Conservation (phyloP, 2,113 vertebrate species). For the Poeciliopsis prolifica region DNA sequence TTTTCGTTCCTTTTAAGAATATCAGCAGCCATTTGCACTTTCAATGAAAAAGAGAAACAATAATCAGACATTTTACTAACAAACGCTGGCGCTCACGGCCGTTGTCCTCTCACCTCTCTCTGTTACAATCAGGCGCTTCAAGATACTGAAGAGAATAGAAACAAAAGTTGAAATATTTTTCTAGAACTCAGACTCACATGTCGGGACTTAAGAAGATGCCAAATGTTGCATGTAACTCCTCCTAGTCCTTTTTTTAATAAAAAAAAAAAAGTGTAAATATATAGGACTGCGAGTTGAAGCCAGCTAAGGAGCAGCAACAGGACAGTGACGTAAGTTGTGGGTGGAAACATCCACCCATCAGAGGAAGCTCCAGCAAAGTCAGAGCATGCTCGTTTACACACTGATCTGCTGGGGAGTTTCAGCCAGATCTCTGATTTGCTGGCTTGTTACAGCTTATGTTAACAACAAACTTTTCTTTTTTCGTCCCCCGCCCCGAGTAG, state of each 20-base stretch:
- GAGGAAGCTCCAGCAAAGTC: slow-evolving; percentile 6
- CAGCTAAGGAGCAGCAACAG: slow-evolving; percentile 32
- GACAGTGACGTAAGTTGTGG: slow-evolving; percentile 1
- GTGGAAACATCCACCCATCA: neutral
- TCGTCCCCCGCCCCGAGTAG: neutral
- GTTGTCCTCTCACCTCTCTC: slow-evolving; percentile 46
- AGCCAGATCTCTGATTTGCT: slow-evolving; percentile 29
- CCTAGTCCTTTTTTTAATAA: slow-evolving; percentile 68
- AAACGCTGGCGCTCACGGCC: slow-evolving; percentile 28
- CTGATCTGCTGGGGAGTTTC: slow-evolving; percentile 9
- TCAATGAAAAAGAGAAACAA: slow-evolving; percentile 49
- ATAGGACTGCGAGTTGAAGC: slow-evolving; percentile 35
- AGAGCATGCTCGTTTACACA: slow-evolving; percentile 13
- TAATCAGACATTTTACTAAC: slow-evolving; percentile 66
- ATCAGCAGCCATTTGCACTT: slow-evolving; percentile 69
- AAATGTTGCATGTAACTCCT: slow-evolving; percentile 82
- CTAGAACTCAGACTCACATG: slow-evolving; percentile 67
- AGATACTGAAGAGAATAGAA: slow-evolving; percentile 31
- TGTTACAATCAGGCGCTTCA: slow-evolving; percentile 72
- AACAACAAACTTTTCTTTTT: neutral
- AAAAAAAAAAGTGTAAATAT: slow-evolving; percentile 59
- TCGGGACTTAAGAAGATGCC: slow-evolving; percentile 75
- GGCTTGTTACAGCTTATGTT: slow-evolving; percentile 25
- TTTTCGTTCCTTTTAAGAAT: slow-evolving; percentile 7
- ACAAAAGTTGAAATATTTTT: slow-evolving; percentile 72